Base-by-base conservation (phyloP, 2,797 vertebrate genomes). In the Prionace glauca region DNA sequence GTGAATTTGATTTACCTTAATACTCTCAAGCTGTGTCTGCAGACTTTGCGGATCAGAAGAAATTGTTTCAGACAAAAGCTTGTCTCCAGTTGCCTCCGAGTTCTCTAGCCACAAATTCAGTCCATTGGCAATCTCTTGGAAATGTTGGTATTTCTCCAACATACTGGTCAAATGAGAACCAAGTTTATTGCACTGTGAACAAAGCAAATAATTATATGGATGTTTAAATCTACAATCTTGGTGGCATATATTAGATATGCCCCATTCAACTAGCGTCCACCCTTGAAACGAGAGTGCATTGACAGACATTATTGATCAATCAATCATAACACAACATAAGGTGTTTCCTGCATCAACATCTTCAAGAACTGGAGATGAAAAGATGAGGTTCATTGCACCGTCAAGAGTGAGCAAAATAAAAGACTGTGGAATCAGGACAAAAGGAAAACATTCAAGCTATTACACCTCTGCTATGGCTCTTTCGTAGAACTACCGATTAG, bases 131-230 rank as follows among this genome's bases (percentile, higher is more conserved):
- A 98, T 98, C 65, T 98, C 98, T 97, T 99, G 99, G 97, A 99
- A 99, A 96, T 99, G 98, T 97, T 98, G 98, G 97, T 98, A 99
- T 94, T 98, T 97, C 96, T 98, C 98, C 97, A 99, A 96, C 86
- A 99, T 96, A 96, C 97, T 97, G 22, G 97, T 98, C 96, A 99
- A 97, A 96, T 98, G 98, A 79, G 97, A 97, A 1, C 99, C 98
- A 95, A 99, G 97, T 95, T 97, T 98, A 87, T 97, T 97, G n/a
- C 99, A 99, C 99, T 99, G 96, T 95, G 96, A 96, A 74, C 71
- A 72, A 95, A 65, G 14, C 29, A 88, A 92, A 92, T 41, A 50
- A 92, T 41, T 24, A 95, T 32, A n/a, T 88, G 4, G 14, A 22
- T 86, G 1, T 69, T 95, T 41, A 88, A 87, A 69, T n/a, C 2